Evolutionary conservation across 2,888 invertebrate species (phyloP).

Genomic region (Rhingia rostrata): DNA sequence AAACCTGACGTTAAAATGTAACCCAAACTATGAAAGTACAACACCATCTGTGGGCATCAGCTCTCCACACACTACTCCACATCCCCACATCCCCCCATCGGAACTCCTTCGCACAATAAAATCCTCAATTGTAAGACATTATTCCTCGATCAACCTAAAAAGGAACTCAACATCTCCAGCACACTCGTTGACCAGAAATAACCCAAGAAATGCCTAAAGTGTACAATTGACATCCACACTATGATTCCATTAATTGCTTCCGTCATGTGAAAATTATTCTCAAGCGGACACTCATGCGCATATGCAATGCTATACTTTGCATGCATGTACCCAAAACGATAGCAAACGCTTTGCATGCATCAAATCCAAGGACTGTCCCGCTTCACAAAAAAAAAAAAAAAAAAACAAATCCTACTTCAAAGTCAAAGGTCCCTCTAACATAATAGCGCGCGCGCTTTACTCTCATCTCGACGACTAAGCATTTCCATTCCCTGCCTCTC

Average conservation of each 20-base stretch:
- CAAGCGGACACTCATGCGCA: conserved; percentile 25
- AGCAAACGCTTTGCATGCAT: conserved; percentile 16
- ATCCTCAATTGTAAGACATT: background rate
- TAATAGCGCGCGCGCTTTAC: conserved; percentile 53
- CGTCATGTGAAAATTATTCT: conserved; percentile 69
- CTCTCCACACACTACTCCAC: background rate
- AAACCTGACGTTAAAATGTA: background rate
- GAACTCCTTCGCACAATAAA: background rate
- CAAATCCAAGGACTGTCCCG: conserved; percentile 52
- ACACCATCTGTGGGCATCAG: background rate
- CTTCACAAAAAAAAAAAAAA: conserved; percentile 55
- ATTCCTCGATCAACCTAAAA: background rate
- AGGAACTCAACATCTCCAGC: background rate
- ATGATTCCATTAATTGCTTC: conserved; percentile 67
- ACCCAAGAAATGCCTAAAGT: conserved; percentile 55
- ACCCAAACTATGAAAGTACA: background rate
- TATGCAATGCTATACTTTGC: conserved; percentile 9
- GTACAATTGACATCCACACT: conserved; percentile 66
- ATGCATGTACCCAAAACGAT: conserved; percentile 2
- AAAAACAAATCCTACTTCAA: conserved; percentile 50
- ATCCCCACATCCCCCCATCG: background rate
- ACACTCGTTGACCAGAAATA: conserved; percentile 25
- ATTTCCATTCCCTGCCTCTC: conserved; percentile 29
- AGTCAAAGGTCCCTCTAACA: conserved; percentile 68
- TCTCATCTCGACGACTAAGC: conserved; percentile 52